These are phyloP conservation scores for Rhingia rostrata DNA, from an alignment of 2,888 invertebrate species.

Conservation along the genomic window DNA sequence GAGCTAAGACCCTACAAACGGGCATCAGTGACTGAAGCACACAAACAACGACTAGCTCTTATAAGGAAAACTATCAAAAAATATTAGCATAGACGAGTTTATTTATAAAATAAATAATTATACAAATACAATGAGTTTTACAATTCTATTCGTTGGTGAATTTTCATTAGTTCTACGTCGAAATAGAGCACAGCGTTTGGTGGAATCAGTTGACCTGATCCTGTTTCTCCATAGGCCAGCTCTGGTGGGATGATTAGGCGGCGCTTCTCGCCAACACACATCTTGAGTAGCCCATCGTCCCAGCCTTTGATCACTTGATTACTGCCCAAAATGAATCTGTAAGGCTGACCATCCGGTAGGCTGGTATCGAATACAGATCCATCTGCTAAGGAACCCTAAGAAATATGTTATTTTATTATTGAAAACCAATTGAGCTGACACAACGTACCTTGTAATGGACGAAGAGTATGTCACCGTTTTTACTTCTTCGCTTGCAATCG, in stretches of 20 bases:
- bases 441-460: constrained; percentile 91
- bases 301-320: constrained; percentile 97
- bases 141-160: constrained; percentile 25
- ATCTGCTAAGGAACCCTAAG: constrained; percentile 35
- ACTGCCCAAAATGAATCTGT: constrained; percentile 94
- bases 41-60: constrained; percentile 95
- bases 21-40: constrained; percentile 95
- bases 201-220: constrained; percentile 27
- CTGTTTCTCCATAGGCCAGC: constrained; percentile 44
- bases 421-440: background rate
- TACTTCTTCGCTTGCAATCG: constrained; percentile 88
- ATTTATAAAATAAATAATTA: constrained; percentile 26
- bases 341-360: constrained; percentile 92
- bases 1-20: constrained; percentile 96
- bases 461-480: constrained; percentile 90
- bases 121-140: constrained; percentile 1
- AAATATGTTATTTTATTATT: background rate
- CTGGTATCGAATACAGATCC: constrained; percentile 84
- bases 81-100: constrained; percentile 84
- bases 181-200: constrained; percentile 44
- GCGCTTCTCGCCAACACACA: constrained; percentile 90
- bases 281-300: constrained; percentile 94
- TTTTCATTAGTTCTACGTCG: constrained; percentile 44
- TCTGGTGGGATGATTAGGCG: constrained; percentile 45
- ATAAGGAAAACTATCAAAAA: constrained; percentile 95